Evolutionary conservation across 2,113 vertebrate genomes (phyloP).

Genomic region (Oreocharis arfaki): DNA sequence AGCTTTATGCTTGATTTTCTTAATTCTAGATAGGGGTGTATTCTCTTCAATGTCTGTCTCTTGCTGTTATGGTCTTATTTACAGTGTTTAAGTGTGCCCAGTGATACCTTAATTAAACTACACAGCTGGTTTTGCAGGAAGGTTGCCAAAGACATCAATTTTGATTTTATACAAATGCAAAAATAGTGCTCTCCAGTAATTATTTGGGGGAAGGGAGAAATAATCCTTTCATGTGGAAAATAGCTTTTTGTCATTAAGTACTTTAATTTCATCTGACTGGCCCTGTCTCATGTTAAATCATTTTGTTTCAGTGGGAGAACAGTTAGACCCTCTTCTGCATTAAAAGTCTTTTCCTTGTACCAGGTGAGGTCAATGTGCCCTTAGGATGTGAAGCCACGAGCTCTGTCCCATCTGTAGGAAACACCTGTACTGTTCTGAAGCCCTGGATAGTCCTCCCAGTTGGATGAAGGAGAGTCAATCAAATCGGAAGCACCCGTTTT

Average conservation of each 20-base stretch:
- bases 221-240: not conserved
- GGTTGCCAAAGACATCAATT: not conserved
- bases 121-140: not conserved
- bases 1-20: not conserved
- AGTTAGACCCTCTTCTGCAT: not conserved
- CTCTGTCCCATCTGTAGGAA: not conserved
- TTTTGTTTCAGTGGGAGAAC: not conserved
- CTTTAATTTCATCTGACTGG: not conserved
- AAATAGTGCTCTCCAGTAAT: not conserved
- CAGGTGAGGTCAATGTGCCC: not conserved
- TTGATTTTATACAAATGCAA: not conserved
- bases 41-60: not conserved
- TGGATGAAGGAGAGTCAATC: not conserved
- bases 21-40: not conserved
- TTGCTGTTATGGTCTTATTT: not conserved
- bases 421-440: not conserved
- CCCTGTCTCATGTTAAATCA: not conserved
- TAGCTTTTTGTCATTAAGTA: not conserved
- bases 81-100: not conserved
- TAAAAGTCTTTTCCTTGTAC: not conserved
- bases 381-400: accelerated
- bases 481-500: not conserved
- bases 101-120: not conserved
- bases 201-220: not conserved
- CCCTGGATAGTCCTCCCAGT: not conserved